Percentiles rank a stretch among this genome's conserved stretches.
phyloP scores from a whole-genome alignment of 2,797 vertebrate species.

The Cichlasoma orientale region DNA sequence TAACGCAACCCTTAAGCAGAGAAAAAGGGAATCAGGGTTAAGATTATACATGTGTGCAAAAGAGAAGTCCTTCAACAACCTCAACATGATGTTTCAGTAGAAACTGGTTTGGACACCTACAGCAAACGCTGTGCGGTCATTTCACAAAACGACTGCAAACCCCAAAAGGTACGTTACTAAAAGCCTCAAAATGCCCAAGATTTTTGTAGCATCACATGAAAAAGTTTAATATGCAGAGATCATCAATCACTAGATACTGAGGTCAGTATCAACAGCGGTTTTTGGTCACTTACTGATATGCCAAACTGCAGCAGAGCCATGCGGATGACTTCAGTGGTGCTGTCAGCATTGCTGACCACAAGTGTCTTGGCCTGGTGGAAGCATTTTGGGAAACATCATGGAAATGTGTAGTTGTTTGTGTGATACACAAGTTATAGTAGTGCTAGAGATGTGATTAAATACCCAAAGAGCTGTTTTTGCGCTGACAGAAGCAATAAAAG shows the following conservation, averaged over 20 bases:
- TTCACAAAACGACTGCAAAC: background rate
- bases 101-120: background rate
- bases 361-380: slow-evolving; percentile 90
- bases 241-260: background rate
- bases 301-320: slow-evolving; percentile 91
- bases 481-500: background rate
- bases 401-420: slow-evolving; percentile 9
- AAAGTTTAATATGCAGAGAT: background rate
- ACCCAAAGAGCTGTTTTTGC: background rate
- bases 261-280: background rate
- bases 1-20: slow-evolving; percentile 84
- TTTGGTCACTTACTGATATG: slow-evolving; percentile 84
- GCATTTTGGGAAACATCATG: background rate
- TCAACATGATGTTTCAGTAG: background rate
- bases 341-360: slow-evolving; percentile 88
- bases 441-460: background rate
- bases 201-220: background rate
- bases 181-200: background rate
- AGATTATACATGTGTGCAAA: background rate
- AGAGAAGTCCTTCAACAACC: background rate
- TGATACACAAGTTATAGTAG: background rate
- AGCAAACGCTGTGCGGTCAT: no score
- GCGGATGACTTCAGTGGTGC: slow-evolving; percentile 87
- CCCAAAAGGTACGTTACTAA: background rate
- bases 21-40: background rate